Base-by-base conservation (phyloP, 2,888 invertebrate genomes). In the Tridacna gigas region DNA sequence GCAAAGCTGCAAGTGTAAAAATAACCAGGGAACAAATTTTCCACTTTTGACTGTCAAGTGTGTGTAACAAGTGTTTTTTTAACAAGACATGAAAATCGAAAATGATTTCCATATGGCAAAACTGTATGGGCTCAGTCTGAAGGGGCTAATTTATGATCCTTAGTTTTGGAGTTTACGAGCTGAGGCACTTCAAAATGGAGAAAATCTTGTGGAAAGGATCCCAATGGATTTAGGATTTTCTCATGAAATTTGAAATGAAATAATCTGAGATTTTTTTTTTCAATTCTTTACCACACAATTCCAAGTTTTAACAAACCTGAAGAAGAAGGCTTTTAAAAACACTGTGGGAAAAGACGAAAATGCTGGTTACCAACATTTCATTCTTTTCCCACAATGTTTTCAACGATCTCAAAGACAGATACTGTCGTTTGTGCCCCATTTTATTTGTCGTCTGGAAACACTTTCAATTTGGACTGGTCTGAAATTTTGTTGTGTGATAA, bases 11-110 rank as follows among this genome's bases (percentile, higher is more conserved):
- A 71, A 71, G 71, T 71, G 71, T 71, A 71, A 51, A 37, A 25
- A 51, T 51, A 71, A 51, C 71, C 47, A 47, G 48, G n/a, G 81
- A 79, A 84, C 85, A 85, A 85, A 82, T 82, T 85, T 85, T 77
- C 82, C 79, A 77, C 85, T 82, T 82, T 80, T 82, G 60, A 83
- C 51, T 69, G 74, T 78, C 77, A 80, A 80, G 83, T 77, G 78
- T 45, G 78, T 45, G 61, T 61, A 78, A 78, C 78, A 78, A 78
- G 78, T 78, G 78, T 78, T 78, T 61, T 78, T 28, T 51, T 22
- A 71, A 71, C 71, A 71, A 51, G 71, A 71, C 51, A 71, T 71
- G 71, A 71, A 71, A 51, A 22, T 51, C 25, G 22, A 47, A 47
- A 71, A 71, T 71, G 25, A 18, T 48, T 71, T 51, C 71, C 71